Evolutionary conservation across 2,888 invertebrate genomes (phyloP).

Genomic region (Hemaris fuciformis): DNA sequence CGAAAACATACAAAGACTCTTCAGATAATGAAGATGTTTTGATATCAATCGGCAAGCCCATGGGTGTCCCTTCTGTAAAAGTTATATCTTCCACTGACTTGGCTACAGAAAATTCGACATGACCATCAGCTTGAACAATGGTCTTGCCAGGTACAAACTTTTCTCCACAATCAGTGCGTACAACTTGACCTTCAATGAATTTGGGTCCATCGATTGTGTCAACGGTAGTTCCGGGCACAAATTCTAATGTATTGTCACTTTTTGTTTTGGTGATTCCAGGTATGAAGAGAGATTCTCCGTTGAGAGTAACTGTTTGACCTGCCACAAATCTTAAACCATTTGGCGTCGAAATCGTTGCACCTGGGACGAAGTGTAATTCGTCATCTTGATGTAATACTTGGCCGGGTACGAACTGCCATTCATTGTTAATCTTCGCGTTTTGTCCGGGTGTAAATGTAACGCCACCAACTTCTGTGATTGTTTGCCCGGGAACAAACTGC

Average conservation of each 20-base stretch:
- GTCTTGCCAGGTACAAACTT: slow-evolving; percentile 84
- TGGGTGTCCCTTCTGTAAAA: slow-evolving; percentile 77
- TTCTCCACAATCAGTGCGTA: slow-evolving; percentile 80
- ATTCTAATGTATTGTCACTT: slow-evolving; percentile 66
- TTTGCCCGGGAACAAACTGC: slow-evolving; percentile 85
- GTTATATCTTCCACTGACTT: slow-evolving; percentile 80
- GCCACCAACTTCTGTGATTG: slow-evolving; percentile 71
- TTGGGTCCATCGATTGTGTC: slow-evolving; percentile 83
- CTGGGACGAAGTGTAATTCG: slow-evolving; percentile 82
- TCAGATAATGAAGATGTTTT: slow-evolving; percentile 77
- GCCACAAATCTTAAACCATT: slow-evolving; percentile 85
- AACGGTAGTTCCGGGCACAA: slow-evolving; percentile 83
- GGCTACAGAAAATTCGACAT: slow-evolving; percentile 81
- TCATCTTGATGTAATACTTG: slow-evolving; percentile 82
- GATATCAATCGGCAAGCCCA: slow-evolving; percentile 82
- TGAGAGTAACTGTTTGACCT: slow-evolving; percentile 80
- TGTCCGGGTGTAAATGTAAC: slow-evolving; percentile 84
- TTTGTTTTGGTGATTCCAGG: slow-evolving; percentile 80
- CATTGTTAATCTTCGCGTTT: slow-evolving; percentile 75
- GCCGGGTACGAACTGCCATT: slow-evolving; percentile 85
- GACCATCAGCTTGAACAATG: slow-evolving; percentile 71
- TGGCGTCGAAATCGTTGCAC: slow-evolving; percentile 83
- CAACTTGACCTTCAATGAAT: slow-evolving; percentile 85
- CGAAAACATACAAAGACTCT: slow-evolving; percentile 81
- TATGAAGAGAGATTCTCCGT: slow-evolving; percentile 80